Base-by-base conservation (phyloP, 2,113 vertebrate species). In the Mobula hypostoma region DNA sequence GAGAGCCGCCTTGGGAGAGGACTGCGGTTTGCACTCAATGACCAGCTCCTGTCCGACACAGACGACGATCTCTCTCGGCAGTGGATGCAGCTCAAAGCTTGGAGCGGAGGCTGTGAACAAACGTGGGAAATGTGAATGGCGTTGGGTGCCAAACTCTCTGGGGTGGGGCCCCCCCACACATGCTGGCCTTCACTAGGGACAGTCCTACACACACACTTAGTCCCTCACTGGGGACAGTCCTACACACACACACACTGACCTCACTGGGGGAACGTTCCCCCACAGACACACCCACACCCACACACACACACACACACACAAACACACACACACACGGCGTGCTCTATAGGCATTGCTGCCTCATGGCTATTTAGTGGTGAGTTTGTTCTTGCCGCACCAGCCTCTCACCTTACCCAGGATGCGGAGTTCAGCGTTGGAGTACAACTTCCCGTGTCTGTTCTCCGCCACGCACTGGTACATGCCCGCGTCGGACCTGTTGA, bases 401-500 rank as follows among this genome's bases (percentile, higher is more conserved):
- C 32, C 1, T 78, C 77, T 78, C n/a, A 78, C 77, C 96, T 95
- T 96, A 99, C 98, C 98, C 96, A 99, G 96, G 96, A 99, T 97
- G 95, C 97, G 98, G 94, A 99, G 97, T 94, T 99, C 98, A 0
- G 98, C 98, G 85, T 97, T 98, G 1, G 98, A 97, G 95, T 98
- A 98, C 95, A 98, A 96, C 36, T 97, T 95, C 70, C 97, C 98
- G 0, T 99, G 98, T 94, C 98, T 99, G 95, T 99, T 99, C 96
- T 98, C 98, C 27, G 98, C 98, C 58, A 99, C 96, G 94, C 98
- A 99, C 95, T 99, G 98, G 96, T 99, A 99, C 98, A 99, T 99
- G 94, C 98, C 98, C 2, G 98, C 98, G 95, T 99, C 98, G 0
- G 97, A 96, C n/a, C 97, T 96, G 95, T 98, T 98, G 94, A 98